Base-by-base conservation (phyloP, 2,797 vertebrate genomes). In the Danio tinwini region DNA sequence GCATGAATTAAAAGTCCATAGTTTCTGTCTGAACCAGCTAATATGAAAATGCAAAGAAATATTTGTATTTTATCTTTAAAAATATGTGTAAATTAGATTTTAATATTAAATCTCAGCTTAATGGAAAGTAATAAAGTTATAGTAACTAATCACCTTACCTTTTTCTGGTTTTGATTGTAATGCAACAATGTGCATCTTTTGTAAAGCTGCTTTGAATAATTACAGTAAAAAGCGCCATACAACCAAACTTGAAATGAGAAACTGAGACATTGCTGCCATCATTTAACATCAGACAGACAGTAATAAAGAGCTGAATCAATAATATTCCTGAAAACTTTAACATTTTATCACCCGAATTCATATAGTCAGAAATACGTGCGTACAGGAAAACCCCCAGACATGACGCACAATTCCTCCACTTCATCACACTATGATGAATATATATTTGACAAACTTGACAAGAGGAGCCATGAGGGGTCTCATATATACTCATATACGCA, bases 401-500 rank as follows among this genome's bases (percentile, higher is more conserved):
- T 72, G 47, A 72, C 63, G 58, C 44, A 67, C 13, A 29, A 55
- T 53, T 63, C 68, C 77, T 44, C 13, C 40, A 53, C 77, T 79
- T 74, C 74, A 78, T 82, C 63, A 69, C 62, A 67, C 63, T 58
- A 74, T 68, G 59, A 76, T 68, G 82, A 59, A 77, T 77, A 68
- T 82, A 63, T 79, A 58, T 69, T 47, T 82, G 81, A 78, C 37
- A 74, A 74, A 78, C 55, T 44, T 69, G 71, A 78, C 53, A 58
- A 49, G 71, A 81, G 19, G 37, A 75, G 64, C 64, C 55, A 75
- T 70, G 76, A 75, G 72, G 71, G 76, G 52, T 74, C 76, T 74
- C 76, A 78, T 83, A 79, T 79, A 83, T 83, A 67, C 75, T 67
- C 71, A n/a, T n/a, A 79, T 69, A 55, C 7, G 2, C 13, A 78